Evolutionary conservation across 2,113 vertebrate species (phyloP), one percentile per base, ranked within the genome.

Genomic region (Triplophysa siluroides): DNA sequence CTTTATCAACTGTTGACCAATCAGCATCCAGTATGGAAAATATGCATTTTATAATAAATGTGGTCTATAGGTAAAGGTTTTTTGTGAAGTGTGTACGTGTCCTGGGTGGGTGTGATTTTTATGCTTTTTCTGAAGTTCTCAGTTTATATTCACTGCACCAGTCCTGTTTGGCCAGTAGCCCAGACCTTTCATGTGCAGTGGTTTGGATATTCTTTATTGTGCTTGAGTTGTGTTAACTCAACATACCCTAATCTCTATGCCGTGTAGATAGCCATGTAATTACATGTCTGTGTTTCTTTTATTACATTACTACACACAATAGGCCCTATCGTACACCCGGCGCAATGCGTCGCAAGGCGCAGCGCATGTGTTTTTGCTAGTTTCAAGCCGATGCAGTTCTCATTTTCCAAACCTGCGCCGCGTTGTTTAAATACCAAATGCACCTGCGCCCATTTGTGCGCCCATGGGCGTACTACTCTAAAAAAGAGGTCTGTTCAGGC

Each of bases 91-190:
- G 1, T 70, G 10, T 13, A 3, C 11, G 24, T 8, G 5, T 71
- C 29, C 0, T n/a, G n/a, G n/a, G n/a, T n/a, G n/a, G n/a, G 13
- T 2, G 8, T 52, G 2, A n/a, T 7, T n/a, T 38, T 52, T 33
- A 54, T 56, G 26, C 18, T 71, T 26, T 56, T 56, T 19, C 33
- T 5, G 1, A 38, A 33, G 4, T 45, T 45, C 1, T 45, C 43
- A 1, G 69, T 38, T 56, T 72, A 1, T 56, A 52, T 70, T 70
- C 47, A 70, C 45, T 70, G 16, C 24, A 12, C 19, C 33, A 72
- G 26, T 72, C 54, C 23, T 56, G 69, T 38, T 33, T 56, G 69
- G 50, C 69, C n/a, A 8, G 52, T 58, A 56, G 50, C 69, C 52
- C 69, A 38, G 69, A n/a, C 52, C 19, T 56, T 56, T 72, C 6